A percentile compares a stretch with the other conserved stretches of the same genome.
phyloP scores from a whole-genome alignment of 2,113 vertebrate genomes.

The Cnemophilus loriae region DNA sequence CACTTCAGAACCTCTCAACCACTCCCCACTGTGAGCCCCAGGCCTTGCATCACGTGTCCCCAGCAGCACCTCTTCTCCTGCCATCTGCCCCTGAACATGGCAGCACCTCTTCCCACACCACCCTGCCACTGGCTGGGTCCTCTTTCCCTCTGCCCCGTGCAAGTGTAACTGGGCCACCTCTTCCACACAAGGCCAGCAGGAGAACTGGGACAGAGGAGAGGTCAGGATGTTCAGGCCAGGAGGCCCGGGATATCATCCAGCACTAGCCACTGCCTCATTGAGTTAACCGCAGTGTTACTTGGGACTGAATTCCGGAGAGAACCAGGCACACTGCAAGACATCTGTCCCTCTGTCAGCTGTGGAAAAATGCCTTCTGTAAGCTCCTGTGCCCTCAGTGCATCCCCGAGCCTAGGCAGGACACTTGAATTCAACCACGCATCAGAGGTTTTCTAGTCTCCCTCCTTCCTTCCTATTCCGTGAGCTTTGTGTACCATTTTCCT shows the following conservation, averaged over 20 bases:
- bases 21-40: neutral
- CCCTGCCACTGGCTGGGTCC: neutral
- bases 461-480: neutral
- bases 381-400: too few relatives aligned
- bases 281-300: neutral
- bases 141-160: neutral
- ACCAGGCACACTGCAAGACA: neutral
- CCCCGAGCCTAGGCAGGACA: neutral
- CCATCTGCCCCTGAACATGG: neutral
- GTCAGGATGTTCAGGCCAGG: neutral
- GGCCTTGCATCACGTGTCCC: neutral
- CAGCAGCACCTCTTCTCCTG: neutral
- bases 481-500: neutral
- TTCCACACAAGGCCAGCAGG: neutral
- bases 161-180: accelerated
- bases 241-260: neutral
- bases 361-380: neutral
- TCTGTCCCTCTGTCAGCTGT: neutral
- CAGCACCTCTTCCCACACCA: neutral
- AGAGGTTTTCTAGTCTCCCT: neutral
- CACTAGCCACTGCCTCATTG: neutral
- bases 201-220: neutral
- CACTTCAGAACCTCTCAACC: neutral
- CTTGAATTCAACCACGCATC: neutral
- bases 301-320: neutral